Evolutionary conservation across 2,888 invertebrate species (phyloP).

Genomic region (Nemoura dubitans): DNA sequence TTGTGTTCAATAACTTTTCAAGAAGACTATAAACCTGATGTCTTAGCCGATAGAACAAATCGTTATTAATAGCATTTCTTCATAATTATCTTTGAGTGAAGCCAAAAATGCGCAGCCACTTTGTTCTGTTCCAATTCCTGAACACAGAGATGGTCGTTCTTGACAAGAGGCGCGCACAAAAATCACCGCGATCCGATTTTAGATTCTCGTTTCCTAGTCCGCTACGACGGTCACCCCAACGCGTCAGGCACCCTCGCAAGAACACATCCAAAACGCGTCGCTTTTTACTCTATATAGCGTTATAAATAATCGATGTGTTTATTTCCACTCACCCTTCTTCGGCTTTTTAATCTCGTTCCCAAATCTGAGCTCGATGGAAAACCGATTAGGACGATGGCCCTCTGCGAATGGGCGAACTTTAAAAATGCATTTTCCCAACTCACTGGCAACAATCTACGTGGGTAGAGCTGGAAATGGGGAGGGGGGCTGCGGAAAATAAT

Average conservation of each 20-base stretch:
- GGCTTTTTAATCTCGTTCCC: not conserved
- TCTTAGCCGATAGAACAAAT: not conserved
- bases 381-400: constrained; percentile 3
- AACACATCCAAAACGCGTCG: not conserved
- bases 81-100: not conserved
- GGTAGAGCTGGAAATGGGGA: not conserved
- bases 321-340: not conserved
- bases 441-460: not conserved
- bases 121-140: not conserved
- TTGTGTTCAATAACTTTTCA: too few relatives aligned
- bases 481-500: not conserved
- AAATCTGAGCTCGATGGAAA: not conserved
- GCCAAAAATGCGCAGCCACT: not conserved
- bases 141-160: not conserved
- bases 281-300: not conserved
- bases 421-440: constrained; percentile 4
- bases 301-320: not conserved
- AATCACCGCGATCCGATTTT: not conserved
- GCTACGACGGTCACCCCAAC: not conserved
- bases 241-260: not conserved
- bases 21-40: too few relatives aligned
- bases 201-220: not conserved
- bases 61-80: not conserved
- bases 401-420: not conserved
- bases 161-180: not conserved